Conservation (phyloP, 2,888 invertebrate species). For the Apotomis betuletana region DNA sequence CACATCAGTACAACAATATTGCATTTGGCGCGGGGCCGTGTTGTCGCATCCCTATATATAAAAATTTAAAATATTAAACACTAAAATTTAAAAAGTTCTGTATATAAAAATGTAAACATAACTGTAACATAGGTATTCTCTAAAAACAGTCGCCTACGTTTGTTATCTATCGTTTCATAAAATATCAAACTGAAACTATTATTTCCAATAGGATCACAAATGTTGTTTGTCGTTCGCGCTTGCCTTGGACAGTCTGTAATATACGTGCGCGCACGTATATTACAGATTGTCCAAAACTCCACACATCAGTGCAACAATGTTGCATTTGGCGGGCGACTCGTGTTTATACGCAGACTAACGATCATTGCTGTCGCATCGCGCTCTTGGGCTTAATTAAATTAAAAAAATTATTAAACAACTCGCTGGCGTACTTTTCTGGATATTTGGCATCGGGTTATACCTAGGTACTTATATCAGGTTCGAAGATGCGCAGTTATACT, state of each 20-base stretch:
- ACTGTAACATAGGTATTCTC: too few relatives aligned
- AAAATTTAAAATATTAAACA: too few relatives aligned
- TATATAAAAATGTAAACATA: too few relatives aligned
- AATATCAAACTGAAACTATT: too few relatives aligned
- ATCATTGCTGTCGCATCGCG: conserved; percentile 37
- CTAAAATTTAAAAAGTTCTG: too few relatives aligned
- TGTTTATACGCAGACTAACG: conserved; percentile 40
- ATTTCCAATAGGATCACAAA: not conserved
- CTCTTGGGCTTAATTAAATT: conserved; percentile 67
- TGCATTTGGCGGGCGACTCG: conserved; percentile 50
- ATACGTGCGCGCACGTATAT: conserved; percentile 27
- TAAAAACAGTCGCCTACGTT: too few relatives aligned
- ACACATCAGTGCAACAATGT: conserved; percentile 49
- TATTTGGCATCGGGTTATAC: conserved; percentile 58
- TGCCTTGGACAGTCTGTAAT: conserved; percentile 34
- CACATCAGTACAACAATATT: too few relatives aligned
- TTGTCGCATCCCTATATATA: too few relatives aligned
- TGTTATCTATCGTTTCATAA: too few relatives aligned
- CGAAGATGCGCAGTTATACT: not conserved
- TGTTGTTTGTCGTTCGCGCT: conserved; percentile 31
- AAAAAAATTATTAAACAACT: conserved; percentile 65
- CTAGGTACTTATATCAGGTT: conserved; percentile 16
- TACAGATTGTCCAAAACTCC: conserved; percentile 34
- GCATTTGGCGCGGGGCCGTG: too few relatives aligned
- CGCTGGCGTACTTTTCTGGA: conserved; percentile 48